Base-by-base conservation (phyloP, 2,113 vertebrate species). In the Origma solitaria region DNA sequence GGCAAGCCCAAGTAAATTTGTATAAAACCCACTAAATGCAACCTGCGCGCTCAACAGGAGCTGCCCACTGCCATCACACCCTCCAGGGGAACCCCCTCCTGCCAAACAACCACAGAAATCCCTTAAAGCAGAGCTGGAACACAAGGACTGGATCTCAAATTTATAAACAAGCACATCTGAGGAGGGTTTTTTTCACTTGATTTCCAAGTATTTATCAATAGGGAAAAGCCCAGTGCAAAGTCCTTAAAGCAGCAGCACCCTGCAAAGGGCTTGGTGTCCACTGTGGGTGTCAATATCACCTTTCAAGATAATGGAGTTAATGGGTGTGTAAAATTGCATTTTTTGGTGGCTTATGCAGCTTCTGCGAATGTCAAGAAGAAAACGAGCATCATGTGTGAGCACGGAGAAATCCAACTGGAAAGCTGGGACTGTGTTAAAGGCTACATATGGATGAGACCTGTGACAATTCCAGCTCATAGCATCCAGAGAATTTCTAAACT, bases 191-290 rank as follows among this genome's bases (percentile, higher is more conserved):
- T 17, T 21, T 62, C 28, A 28, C 17, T 65, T 8, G 44, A 20
- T 60, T 69, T 42, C 81, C 12, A 72, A 80, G 27, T n/a, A 83
- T 21, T 69, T 68, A 25, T 33, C 18, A 60, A 23, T 6, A 47
- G 45, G 28, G 30, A 47, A 60, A 69, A 58, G 4, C 31, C 24
- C 23, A 25, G 9, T 9, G 40, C 35, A 38, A 53, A 91, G 9
- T 18, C 15, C 69, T 57, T 6, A 37, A 37, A n/a, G 1, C 44
- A 69, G n/a, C 56, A 69, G 49, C 64, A 54, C 5, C 65, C 57
- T 58, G 42, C 38, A 40, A 11, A 0, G 0, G 2, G 16, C 25
- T 37, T 37, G 38, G 37, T 25, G 50, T 13, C 40, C 2, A 0
- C 10, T 33, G 35, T 0, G 5, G 54, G 7, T 5, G 0, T 22